phyloP scores from a whole-genome alignment of 2,113 vertebrate genomes.

The Zosterops hypoxanthus region DNA sequence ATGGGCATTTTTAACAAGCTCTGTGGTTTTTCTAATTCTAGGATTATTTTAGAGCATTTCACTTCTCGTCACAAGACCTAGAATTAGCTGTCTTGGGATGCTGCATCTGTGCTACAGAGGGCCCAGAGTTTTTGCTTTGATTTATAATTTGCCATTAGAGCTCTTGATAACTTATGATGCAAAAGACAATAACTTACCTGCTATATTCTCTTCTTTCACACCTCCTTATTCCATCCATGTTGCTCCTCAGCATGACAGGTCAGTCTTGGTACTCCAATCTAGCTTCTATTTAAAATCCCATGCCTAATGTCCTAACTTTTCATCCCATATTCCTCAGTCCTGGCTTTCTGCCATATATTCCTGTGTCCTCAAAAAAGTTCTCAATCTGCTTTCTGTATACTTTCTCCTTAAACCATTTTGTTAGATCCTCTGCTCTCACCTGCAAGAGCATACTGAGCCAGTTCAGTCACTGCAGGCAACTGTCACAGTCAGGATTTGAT shows the following conservation, averaged over 20 bases:
- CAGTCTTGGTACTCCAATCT: not conserved
- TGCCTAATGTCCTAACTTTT: not conserved
- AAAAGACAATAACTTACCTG: not conserved
- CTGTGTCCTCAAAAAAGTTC: not conserved
- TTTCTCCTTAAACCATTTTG: not conserved
- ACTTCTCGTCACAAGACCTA: not conserved
- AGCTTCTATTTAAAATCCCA: not conserved
- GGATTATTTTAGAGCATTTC: conserved; percentile 23
- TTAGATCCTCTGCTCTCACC: not conserved
- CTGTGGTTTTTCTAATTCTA: conserved; percentile 77
- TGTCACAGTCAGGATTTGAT: not conserved
- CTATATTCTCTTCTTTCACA: not conserved
- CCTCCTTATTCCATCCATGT: not conserved
- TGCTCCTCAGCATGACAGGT: not conserved
- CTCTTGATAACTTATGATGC: not conserved
- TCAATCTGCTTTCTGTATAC: not conserved
- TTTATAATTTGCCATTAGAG: not conserved
- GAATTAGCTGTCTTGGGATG: not conserved
- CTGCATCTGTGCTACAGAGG: not conserved
- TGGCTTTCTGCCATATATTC: not conserved
- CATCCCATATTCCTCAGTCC: not conserved
- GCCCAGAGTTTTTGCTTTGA: not conserved
- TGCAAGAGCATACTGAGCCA: not conserved
- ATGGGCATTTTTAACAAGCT: conserved; percentile 83
- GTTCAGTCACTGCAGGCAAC: not conserved